Conservation (phyloP, 2,113 vertebrate genomes). For the Phalacrocorax pelagicus region DNA sequence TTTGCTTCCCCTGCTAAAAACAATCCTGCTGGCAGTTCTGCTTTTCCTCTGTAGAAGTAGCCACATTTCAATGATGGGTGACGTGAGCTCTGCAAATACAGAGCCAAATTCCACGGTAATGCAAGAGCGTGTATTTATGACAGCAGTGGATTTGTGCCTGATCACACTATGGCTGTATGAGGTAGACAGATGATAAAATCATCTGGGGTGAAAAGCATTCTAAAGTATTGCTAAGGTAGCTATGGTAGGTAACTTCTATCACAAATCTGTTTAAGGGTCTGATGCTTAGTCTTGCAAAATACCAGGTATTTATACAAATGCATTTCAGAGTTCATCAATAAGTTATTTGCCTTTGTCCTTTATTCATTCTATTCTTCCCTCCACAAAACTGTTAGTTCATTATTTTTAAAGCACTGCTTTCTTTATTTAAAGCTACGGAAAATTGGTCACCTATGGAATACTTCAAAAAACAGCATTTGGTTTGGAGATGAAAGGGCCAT, state of each 20-base stretch:
- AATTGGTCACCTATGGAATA: background rate
- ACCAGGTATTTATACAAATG: background rate
- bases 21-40: constrained; percentile 12
- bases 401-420: background rate
- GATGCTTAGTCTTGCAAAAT: background rate
- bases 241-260: background rate
- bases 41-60: background rate
- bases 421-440: background rate
- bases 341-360: background rate
- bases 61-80: background rate
- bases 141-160: background rate
- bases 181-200: background rate
- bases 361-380: background rate
- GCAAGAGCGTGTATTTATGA: background rate
- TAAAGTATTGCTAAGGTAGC: background rate
- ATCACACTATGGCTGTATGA: background rate
- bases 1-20: background rate
- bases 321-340: background rate
- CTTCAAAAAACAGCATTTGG: background rate
- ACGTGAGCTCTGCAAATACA: background rate
- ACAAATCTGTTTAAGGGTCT: background rate
- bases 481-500: background rate
- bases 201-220: background rate
- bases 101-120: background rate
- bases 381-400: background rate